These are phyloP conservation scores for Julus scanicus DNA, from an alignment of 2,888 invertebrate genomes.

Conservation along the genomic window DNA sequence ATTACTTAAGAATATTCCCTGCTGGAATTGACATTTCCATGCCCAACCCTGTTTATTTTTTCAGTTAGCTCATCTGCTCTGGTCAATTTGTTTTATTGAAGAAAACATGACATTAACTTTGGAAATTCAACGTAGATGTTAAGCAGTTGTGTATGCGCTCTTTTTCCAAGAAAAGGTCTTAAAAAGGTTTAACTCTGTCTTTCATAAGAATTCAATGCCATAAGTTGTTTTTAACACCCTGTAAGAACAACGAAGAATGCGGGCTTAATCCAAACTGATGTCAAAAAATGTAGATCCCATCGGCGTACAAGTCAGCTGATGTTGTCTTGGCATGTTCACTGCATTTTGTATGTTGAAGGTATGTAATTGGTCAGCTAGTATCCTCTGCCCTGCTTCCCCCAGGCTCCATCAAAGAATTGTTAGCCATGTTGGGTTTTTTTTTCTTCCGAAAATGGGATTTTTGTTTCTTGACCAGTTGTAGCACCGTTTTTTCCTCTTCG, in stretches of 20 bases:
- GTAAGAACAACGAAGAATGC: conserved; percentile 19
- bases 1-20: neutral
- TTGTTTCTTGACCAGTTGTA: neutral
- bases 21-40: neutral
- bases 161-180: neutral
- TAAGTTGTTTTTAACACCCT: conserved; percentile 21
- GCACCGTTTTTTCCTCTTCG: neutral
- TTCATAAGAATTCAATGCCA: conserved; percentile 26
- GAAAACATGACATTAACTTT: neutral
- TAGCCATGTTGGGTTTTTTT: neutral
- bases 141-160: neutral
- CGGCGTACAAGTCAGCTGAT: conserved; percentile 26
- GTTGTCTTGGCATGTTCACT: neutral
- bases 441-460: conserved; percentile 22
- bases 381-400: conserved; percentile 23
- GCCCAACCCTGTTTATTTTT: neutral
- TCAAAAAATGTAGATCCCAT: conserved; percentile 33
- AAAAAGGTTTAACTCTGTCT: neutral
- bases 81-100: neutral
- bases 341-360: conserved; percentile 5
- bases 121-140: neutral
- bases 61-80: no score
- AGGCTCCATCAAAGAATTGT: conserved; percentile 33
- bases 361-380: conserved; percentile 19
- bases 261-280: conserved; percentile 33